Percentiles rank a stretch among this genome's conserved stretches.
These are phyloP conservation scores for Prunella himalayana DNA, from an alignment of 2,113 vertebrate species.

Conservation along the genomic window DNA sequence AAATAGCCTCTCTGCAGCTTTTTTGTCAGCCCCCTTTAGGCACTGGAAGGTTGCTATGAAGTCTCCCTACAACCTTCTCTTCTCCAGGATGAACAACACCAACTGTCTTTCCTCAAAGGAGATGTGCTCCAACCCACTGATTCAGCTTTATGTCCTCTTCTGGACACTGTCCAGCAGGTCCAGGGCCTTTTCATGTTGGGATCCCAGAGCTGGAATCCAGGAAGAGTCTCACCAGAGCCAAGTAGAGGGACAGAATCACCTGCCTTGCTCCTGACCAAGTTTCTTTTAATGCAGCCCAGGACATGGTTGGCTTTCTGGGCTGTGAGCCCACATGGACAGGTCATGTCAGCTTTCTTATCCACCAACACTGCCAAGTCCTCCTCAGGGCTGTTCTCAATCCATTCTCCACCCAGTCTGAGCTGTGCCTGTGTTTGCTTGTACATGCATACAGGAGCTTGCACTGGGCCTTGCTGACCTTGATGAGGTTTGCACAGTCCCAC, in stretches of 20 bases:
- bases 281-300: background rate
- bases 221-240: background rate
- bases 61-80: background rate
- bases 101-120: background rate
- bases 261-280: background rate
- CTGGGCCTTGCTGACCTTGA: background rate
- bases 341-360: background rate
- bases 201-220: background rate
- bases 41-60: background rate
- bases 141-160: background rate
- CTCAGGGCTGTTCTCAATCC: background rate
- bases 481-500: background rate
- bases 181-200: background rate
- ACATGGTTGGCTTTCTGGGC: background rate
- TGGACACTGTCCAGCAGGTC: background rate
- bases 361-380: background rate
- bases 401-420: background rate
- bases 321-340: background rate
- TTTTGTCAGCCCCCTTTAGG: background rate
- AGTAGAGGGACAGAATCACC: background rate
- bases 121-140: background rate
- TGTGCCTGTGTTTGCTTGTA: background rate
- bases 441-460: accelerated
- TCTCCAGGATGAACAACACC: background rate
- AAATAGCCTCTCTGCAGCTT: background rate